Evolutionary conservation across 1,140 invertebrate genomes (phyloP), one percentile per base, ranked within the genome.

Genomic region (Schlechtendalia chinensis): DNA sequence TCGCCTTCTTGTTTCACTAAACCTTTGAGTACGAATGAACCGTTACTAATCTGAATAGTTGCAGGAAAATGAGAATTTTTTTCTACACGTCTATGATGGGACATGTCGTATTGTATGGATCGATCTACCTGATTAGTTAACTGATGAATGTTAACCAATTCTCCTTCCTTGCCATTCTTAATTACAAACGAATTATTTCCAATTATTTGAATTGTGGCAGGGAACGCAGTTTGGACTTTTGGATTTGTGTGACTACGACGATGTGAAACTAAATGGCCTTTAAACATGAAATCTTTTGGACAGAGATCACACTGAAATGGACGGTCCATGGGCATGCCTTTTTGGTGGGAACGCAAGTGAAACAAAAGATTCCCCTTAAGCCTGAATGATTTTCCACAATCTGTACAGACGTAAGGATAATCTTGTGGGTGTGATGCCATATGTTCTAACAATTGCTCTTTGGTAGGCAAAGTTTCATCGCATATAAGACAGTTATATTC

Each of bases 321-420:
- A 1, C 96, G 87, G 84, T 97, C 94, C 82, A 95, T 93, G 29
- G 93, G 93, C 82, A 89, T 89, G 39, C 91, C 91, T 85, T 94
- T 94, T 84, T 93, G 93, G 87, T 99, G 97, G 39, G 96, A 98
- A 58, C 96, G 89, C 87, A 97, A 95, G 86, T 98, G 97, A 72
- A 85, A 85, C 67, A 85, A 81, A 22, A 85, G 81, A 81, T 84
- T 85, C 45, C 84, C 84, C 81, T 84, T 84, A 16, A 85, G 82
- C 22, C 84, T 84, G 58, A 85, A 85, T 29, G 83, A 81, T 79
- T 85, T 85, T 14, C 84, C 84, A 80, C 84, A 85, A 54, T 85
- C 84, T 24, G 82, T 77, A 77, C 84, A 85, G 2, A 85, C 83
- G 77, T 84, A 85, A 19, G 84, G 84, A 27, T 83, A 82, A 32